Evolutionary conservation across 2,888 invertebrate species (phyloP).

Genomic region (Patella ulyssiponensis): DNA sequence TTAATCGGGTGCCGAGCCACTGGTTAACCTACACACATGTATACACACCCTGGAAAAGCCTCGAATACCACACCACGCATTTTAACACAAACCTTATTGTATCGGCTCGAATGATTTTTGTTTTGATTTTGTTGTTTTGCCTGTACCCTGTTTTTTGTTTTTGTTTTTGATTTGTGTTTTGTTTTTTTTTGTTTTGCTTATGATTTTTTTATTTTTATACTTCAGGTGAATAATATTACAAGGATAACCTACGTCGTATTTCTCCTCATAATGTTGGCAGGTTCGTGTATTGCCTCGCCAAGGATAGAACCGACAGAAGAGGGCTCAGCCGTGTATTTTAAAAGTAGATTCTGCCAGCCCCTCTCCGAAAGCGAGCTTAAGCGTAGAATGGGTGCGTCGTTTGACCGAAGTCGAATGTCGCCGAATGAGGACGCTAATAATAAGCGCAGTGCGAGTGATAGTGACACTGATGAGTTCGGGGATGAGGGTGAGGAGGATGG

Average conservation of each 20-base stretch:
- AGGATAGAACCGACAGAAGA: slow-evolving; percentile 36
- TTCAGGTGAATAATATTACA: slow-evolving; percentile 46
- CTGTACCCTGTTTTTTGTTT: no score
- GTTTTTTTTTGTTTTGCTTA: no score
- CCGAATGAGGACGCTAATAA: slow-evolving; percentile 36
- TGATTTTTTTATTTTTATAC: slow-evolving; percentile 10
- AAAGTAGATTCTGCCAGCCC: slow-evolving; percentile 45
- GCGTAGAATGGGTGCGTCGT: slow-evolving; percentile 49
- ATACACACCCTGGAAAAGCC: no score
- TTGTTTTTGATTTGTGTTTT: no score
- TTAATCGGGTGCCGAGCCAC: no score
- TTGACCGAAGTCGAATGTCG: slow-evolving; percentile 56
- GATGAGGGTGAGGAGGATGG: slow-evolving; percentile 36
- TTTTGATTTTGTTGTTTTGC: no score
- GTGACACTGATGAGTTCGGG: slow-evolving; percentile 32
- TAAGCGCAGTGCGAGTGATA: slow-evolving; percentile 41
- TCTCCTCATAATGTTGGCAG: slow-evolving; percentile 41
- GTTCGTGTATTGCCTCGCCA: slow-evolving; percentile 42
- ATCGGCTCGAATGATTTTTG: no score
- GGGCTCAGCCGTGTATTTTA: slow-evolving; percentile 36
- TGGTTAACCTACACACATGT: no score
- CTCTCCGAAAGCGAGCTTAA: slow-evolving; percentile 47
- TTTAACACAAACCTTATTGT: no score
- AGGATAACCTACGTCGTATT: slow-evolving; percentile 42
- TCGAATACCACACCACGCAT: no score